Conservation (phyloP, 2,797 vertebrate genomes). For the Tadarida brasiliensis region DNA sequence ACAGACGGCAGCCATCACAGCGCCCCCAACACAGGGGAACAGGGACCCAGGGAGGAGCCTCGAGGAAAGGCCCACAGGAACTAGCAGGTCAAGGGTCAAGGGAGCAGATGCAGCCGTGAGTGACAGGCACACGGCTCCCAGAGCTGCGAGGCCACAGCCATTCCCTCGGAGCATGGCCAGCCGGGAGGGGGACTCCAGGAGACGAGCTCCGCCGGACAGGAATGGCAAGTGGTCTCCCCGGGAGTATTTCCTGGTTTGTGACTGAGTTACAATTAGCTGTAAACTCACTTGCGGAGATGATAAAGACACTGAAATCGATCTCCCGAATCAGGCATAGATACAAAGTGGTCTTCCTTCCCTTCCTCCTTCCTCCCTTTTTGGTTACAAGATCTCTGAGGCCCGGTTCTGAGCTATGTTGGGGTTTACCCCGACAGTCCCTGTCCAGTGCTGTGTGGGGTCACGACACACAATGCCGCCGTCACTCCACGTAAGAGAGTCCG, state of each 20-base stretch:
- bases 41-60: not conserved
- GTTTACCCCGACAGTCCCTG: too few relatives aligned
- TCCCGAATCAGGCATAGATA: not conserved
- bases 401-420: not conserved
- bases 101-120: not conserved
- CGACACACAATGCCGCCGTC: too few relatives aligned
- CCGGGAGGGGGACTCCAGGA: not conserved
- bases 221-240: not conserved
- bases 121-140: rapidly evolving
- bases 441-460: not conserved
- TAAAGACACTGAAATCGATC: not conserved
- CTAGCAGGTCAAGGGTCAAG: too few relatives aligned
- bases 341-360: not conserved
- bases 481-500: not conserved
- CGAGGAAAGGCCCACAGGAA: not conserved
- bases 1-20: not conserved
- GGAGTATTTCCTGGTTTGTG: not conserved
- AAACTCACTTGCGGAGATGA: not conserved
- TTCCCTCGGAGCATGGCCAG: not conserved
- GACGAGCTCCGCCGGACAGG: not conserved
- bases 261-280: not conserved
- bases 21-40: too few relatives aligned
- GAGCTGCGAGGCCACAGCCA: not conserved
- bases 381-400: not conserved
- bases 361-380: not conserved